Evolutionary conservation across 2,888 invertebrate species (phyloP).

Genomic region (Fissipunctia ypsillon): DNA sequence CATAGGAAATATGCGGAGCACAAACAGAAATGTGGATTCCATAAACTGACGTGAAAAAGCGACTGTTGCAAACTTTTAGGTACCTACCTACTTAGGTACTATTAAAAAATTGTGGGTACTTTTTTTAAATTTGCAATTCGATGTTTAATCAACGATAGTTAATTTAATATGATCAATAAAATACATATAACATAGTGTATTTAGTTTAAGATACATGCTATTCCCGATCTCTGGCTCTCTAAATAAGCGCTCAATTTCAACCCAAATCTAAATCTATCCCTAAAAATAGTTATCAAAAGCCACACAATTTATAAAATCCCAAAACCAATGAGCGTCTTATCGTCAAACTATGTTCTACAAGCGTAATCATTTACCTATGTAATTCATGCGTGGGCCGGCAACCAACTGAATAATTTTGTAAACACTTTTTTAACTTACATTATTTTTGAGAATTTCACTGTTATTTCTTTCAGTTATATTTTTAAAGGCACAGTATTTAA

Average conservation of each 20-base stretch:
- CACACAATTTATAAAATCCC: not conserved
- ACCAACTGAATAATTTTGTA: constrained; percentile 7
- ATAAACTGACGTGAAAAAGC: not conserved
- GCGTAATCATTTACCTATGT: no score
- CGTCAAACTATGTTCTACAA: constrained; percentile 12
- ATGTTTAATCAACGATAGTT: not conserved
- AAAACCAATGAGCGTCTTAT: constrained; percentile 11
- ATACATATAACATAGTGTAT: not conserved
- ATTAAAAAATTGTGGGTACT: not conserved
- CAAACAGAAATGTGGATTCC: not conserved
- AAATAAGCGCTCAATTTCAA: constrained; percentile 5
- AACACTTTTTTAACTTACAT: constrained; percentile 12
- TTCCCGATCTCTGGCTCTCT: not conserved
- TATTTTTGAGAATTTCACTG: not conserved
- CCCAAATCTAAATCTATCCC: not conserved
- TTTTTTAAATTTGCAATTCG: no score
- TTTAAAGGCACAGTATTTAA: no score
- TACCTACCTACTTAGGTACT: no score
- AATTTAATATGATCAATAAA: not conserved
- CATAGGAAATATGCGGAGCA: not conserved
- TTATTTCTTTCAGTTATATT: not conserved
- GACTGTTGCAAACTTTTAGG: not conserved
- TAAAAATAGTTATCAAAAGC: not conserved
- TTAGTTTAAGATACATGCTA: not conserved
- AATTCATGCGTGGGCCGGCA: constrained; percentile 5